Evolutionary conservation across 2,113 vertebrate genomes (phyloP), one percentile per base, ranked within the genome.

Genomic region (Pampusana beccarii): DNA sequence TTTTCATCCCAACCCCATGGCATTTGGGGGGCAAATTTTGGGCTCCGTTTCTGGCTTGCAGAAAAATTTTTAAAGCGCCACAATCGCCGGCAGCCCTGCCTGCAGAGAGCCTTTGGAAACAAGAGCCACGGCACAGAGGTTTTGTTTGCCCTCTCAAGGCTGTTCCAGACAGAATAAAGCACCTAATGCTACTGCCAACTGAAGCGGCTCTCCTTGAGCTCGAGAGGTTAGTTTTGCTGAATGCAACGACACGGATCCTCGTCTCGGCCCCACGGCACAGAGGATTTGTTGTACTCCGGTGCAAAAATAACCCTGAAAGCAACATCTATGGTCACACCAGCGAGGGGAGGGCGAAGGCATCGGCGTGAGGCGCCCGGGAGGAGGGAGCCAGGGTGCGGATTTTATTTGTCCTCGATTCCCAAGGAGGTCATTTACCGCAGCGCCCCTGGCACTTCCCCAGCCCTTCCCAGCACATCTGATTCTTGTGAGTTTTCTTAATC

Each of bases 401-500:
- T 97, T 95, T 84, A 87, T 95, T 95, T 92, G 96, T 94, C 96
- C 96, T 96, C 92, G 25, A 72, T 91, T 93, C 87, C 91, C 93
- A 44, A 64, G 66, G 91, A 97, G 94, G 93, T 97, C 96, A 79
- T 90, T 94, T n/a, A 58, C 96, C 70, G 81, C 89, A 91, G 91
- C 28, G 86, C 93, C 94, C 96, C 93, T 95, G 97, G 91, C 93
- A 93, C 83, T 86, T 96, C 92, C 89, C 97, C 97, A 95, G 86
- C 95, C 93, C 77, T 95, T 92, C 91, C 78, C 29, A 93, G 85
- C 95, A 80, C 91, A 66, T 93, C 94, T 95, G 90, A 94, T 94
- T 97, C 95, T 92, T 85, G 75, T 78, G 92, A 95, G 95, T 96
- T 93, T 86, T 95, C 93, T 95, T 95, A 92, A 97, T 96, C 96